Conservation (phyloP, 2,888 invertebrate species). For the Cheilosia grossa region DNA sequence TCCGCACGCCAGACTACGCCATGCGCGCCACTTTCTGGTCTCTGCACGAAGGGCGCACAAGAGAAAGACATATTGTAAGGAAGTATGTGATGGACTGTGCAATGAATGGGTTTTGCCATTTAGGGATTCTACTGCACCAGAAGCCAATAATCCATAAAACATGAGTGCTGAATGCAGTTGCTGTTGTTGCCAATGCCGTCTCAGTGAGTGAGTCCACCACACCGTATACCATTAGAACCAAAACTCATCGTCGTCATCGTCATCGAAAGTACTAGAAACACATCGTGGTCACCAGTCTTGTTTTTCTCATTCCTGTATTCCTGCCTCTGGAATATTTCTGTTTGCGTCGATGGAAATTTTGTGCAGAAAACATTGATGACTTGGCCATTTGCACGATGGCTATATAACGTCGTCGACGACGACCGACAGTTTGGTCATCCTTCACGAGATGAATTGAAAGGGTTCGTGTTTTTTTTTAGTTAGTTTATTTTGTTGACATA, state of each 20-base stretch:
- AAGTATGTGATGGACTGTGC: slow-evolving; percentile 56
- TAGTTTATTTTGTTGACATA: slow-evolving; percentile 6
- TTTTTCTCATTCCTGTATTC: slow-evolving; percentile 21
- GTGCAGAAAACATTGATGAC: slow-evolving; percentile 66
- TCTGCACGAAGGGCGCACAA: neutral
- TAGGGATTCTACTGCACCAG: slow-evolving; percentile 38
- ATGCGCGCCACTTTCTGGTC: slow-evolving; percentile 1
- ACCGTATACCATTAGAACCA: slow-evolving; percentile 16
- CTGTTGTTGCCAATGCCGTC: slow-evolving; percentile 58
- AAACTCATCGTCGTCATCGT: slow-evolving; percentile 13
- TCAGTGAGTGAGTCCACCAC: slow-evolving; percentile 33
- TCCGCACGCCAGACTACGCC: slow-evolving; percentile 10
- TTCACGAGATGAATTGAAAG: slow-evolving; percentile 59
- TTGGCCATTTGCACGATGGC: slow-evolving; percentile 68
- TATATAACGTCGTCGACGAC: slow-evolving; percentile 10
- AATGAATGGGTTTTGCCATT: slow-evolving; percentile 43
- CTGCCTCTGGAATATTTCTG: slow-evolving; percentile 50
- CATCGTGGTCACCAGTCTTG: slow-evolving; percentile 32
- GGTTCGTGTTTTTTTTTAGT: slow-evolving; percentile 32
- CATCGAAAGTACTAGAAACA: slow-evolving; percentile 3
- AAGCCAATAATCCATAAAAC: slow-evolving; percentile 73
- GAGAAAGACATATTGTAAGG: slow-evolving; percentile 42
- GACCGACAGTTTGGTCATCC: slow-evolving; percentile 49
- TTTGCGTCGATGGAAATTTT: slow-evolving; percentile 67
- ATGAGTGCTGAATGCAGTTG: slow-evolving; percentile 68